A percentile compares a stretch with the other conserved stretches of the same genome.
Conservation (phyloP, 2,797 vertebrate genomes). For the Threskiornis aethiopicus region DNA sequence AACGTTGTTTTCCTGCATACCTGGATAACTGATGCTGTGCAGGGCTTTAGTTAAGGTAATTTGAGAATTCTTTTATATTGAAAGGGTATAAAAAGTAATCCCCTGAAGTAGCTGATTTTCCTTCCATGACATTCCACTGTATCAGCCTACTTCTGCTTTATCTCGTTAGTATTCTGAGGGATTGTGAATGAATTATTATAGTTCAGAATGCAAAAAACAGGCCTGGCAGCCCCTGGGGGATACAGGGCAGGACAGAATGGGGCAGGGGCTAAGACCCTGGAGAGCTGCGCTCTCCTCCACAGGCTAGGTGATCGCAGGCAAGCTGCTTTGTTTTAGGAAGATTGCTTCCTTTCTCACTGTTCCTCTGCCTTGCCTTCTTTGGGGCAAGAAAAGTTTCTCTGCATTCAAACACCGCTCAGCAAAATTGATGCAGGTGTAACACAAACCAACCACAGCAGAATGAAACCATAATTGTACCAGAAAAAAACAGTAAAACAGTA, state of each 20-base stretch:
- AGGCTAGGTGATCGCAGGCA: fast-evolving
- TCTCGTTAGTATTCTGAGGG: background rate
- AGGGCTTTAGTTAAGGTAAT: conserved; percentile 41
- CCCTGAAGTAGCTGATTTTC: conserved; percentile 26
- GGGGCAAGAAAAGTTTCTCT: background rate
- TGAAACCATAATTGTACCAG: background rate
- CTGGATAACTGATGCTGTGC: background rate
- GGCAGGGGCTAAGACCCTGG: background rate
- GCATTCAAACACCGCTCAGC: background rate
- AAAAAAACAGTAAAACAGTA: background rate
- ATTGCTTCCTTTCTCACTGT: background rate
- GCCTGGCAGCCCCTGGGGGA: background rate
- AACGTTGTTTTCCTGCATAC: background rate
- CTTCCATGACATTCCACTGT: background rate
- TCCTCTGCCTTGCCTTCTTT: background rate
- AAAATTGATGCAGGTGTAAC: background rate
- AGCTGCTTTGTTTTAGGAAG: background rate
- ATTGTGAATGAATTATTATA: background rate
- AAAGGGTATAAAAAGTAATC: conserved; percentile 47
- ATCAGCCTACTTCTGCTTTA: conserved; percentile 4
- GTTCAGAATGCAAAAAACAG: background rate
- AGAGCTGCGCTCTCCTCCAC: background rate
- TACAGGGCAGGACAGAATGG: background rate
- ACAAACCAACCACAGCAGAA: background rate
- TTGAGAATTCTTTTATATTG: conserved; percentile 35